phyloP scores from a whole-genome alignment of 2,797 vertebrate species.

The Psittacula derbiana region DNA sequence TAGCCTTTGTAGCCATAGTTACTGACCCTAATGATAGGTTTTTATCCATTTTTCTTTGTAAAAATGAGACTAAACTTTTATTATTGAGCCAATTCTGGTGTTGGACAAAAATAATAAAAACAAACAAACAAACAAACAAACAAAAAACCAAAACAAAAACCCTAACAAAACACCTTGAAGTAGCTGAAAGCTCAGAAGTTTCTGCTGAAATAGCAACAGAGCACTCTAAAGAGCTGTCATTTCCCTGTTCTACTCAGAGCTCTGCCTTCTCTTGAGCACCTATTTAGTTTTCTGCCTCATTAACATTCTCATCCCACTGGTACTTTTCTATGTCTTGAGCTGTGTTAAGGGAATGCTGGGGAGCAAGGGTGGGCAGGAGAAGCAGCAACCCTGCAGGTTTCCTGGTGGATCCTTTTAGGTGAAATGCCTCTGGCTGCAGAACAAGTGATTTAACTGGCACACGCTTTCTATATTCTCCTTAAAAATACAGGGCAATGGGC shows the following conservation, averaged over 20 bases:
- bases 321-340: neutral
- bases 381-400: neutral
- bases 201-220: neutral
- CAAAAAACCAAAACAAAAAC: neutral
- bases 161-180: neutral
- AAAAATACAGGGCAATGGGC: fast-evolving
- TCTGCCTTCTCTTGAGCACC: neutral
- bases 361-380: neutral
- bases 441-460: neutral
- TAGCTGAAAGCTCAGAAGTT: neutral
- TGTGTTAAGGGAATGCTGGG: fast-evolving
- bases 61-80: neutral
- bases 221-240: neutral
- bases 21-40: neutral
- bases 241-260: neutral
- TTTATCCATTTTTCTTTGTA: neutral
- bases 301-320: neutral
- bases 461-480: neutral
- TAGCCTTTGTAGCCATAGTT: neutral
- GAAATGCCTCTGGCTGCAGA: neutral
- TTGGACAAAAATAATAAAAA: neutral
- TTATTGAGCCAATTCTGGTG: neutral
- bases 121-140: too few relatives aligned
- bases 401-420: neutral
- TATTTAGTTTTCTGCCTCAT: neutral